Evolutionary conservation across 2,113 vertebrate species (phyloP).

Genomic region (Meleagris gallopavo): DNA sequence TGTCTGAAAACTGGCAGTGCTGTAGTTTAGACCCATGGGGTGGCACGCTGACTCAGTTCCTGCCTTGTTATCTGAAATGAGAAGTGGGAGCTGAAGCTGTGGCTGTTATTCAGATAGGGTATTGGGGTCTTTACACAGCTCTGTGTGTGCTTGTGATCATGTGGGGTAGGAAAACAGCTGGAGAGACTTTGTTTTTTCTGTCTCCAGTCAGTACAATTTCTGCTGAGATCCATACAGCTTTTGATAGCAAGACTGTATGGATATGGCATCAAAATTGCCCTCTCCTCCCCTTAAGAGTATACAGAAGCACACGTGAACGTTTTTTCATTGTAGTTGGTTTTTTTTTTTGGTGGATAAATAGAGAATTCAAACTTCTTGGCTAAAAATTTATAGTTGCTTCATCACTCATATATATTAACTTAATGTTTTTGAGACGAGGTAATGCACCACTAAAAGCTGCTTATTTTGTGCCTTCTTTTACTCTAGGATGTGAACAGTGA

Average conservation of each 20-base stretch:
- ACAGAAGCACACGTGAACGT: not conserved
- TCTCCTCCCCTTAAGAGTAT: not conserved
- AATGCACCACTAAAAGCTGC: not conserved
- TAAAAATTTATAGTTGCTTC: not conserved
- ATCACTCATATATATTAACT: not conserved
- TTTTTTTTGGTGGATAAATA: not conserved
- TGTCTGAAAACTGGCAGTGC: not conserved
- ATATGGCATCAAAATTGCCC: not conserved
- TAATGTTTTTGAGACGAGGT: not conserved
- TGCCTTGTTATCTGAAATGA: not conserved
- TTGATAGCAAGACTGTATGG: not conserved
- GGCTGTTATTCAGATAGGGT: not conserved
- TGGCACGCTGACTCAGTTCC: not conserved
- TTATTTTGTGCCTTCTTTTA: not conserved
- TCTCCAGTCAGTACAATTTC: not conserved
- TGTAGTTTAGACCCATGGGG: not conserved
- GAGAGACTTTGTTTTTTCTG: not conserved
- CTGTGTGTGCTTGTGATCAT: not conserved
- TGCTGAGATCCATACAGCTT: not conserved
- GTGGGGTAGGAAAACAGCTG: fast-evolving
- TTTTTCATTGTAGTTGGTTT: not conserved
- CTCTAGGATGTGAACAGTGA: not conserved
- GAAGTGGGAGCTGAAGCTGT: not conserved
- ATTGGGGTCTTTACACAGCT: not conserved
- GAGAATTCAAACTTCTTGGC: not conserved